Evolutionary conservation across 1,140 invertebrate genomes (phyloP).

Genomic region (Leucophenga varia): DNA sequence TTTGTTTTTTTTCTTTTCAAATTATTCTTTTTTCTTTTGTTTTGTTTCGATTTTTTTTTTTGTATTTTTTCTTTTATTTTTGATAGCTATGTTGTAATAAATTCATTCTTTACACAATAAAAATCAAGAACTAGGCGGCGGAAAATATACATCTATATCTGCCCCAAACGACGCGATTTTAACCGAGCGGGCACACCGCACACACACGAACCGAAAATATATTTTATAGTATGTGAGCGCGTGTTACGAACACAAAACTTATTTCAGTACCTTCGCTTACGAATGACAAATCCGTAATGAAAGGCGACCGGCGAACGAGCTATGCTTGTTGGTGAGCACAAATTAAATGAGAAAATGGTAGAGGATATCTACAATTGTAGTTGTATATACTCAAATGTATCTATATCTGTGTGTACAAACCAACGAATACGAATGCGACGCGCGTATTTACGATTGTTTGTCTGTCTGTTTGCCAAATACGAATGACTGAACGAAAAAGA

Average conservation of each 20-base stretch:
- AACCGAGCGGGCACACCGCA: neutral
- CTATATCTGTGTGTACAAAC: constrained; percentile 47
- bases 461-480: constrained; percentile 25
- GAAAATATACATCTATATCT: neutral
- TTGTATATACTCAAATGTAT: too few species aligned
- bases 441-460: constrained; percentile 10
- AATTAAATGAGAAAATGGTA: too few species aligned
- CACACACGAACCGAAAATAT: neutral
- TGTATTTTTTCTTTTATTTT: constrained; percentile 1
- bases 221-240: too few species aligned
- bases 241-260: constrained; percentile 55
- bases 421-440: constrained; percentile 23
- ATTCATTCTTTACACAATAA: constrained; percentile 10
- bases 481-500: constrained; percentile 11
- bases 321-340: too few species aligned
- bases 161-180: too few species aligned
- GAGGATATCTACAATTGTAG: too few species aligned
- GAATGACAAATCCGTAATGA: constrained; percentile 57
- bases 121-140: neutral
- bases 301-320: constrained; percentile 36
- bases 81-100: neutral
- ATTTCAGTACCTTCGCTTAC: constrained; percentile 56
- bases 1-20: constrained; percentile 13
- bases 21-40: constrained; percentile 9
- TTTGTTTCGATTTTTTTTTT: constrained; percentile 12